A percentile compares a stretch with the other conserved stretches of the same genome.
These are phyloP conservation scores for Lacerta agilis DNA, from an alignment of 2,797 vertebrate genomes.

Conservation along the genomic window DNA sequence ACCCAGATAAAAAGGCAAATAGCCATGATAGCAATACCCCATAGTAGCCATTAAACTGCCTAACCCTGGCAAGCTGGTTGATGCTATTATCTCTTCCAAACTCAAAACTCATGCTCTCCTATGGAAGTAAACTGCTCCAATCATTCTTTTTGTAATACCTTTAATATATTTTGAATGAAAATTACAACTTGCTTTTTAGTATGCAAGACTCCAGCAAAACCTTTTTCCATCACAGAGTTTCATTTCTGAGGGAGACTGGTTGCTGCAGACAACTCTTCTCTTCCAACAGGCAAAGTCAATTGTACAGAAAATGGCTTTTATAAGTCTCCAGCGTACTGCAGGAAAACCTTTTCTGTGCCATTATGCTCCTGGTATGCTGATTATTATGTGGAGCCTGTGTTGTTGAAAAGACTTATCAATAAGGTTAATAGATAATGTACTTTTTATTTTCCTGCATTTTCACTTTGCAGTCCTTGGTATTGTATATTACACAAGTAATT, in stretches of 20 bases:
- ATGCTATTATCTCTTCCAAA: background rate
- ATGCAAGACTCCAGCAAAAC: background rate
- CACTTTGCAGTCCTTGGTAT: background rate
- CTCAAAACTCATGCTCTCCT: too few species aligned
- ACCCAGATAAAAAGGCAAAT: background rate
- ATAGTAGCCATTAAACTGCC: background rate
- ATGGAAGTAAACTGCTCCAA: background rate
- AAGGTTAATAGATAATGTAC: conserved; percentile 1
- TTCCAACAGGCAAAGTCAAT: conserved; percentile 1
- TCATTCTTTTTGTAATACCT: background rate
- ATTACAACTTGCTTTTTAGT: background rate
- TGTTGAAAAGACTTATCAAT: conserved; percentile 14
- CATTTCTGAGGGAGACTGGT: background rate
- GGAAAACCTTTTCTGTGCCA: conserved; percentile 3
- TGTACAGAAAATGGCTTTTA: conserved; percentile 9
- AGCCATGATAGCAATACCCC: background rate
- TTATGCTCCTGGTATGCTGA: conserved; percentile 4
- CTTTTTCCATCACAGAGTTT: background rate
- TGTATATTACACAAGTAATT: background rate
- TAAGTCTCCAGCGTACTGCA: background rate
- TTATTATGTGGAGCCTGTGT: conserved; percentile 8
- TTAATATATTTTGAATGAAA: background rate
- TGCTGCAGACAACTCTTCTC: background rate
- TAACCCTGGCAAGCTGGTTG: background rate
- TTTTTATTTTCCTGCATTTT: conserved; percentile 22